Evolutionary conservation across 2,888 invertebrate species (phyloP).

Genomic region (Axea sp.): DNA sequence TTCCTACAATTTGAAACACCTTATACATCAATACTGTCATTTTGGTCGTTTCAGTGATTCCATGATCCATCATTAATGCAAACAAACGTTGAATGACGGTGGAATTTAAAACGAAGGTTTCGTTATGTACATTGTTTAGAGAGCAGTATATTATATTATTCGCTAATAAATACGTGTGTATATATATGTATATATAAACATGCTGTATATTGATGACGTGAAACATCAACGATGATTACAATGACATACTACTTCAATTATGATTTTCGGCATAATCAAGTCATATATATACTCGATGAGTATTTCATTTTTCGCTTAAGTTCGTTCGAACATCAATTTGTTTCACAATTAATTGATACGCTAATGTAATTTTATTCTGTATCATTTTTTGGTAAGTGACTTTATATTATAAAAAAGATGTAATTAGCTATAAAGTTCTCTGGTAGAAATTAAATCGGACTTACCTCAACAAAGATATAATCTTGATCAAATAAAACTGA

Average conservation of each 20-base stretch:
- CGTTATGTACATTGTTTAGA: constrained; percentile 56
- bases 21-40: constrained; percentile 62
- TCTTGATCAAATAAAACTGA: too few species aligned
- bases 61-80: constrained; percentile 27
- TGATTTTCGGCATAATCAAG: constrained; percentile 35
- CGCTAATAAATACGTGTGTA: constrained; percentile 48
- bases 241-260: constrained; percentile 45
- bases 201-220: constrained; percentile 52
- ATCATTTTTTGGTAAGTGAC: too few species aligned
- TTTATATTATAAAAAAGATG: too few species aligned
- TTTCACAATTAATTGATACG: neutral
- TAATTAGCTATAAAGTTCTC: too few species aligned
- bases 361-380: constrained; percentile 19
- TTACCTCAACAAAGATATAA: too few species aligned
- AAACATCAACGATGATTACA: constrained; percentile 58
- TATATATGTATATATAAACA: constrained; percentile 48
- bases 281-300: constrained; percentile 42
- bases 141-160: constrained; percentile 55
- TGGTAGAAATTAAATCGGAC: too few species aligned
- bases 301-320: constrained; percentile 26
- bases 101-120: constrained; percentile 31
- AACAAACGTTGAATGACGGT: constrained; percentile 18
- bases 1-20: constrained; percentile 54
- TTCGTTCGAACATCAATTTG: constrained; percentile 21
- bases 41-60: constrained; percentile 45